These are phyloP conservation scores for Stictonetta naevosa DNA, from an alignment of 2,113 vertebrate species.

Conservation along the genomic window DNA sequence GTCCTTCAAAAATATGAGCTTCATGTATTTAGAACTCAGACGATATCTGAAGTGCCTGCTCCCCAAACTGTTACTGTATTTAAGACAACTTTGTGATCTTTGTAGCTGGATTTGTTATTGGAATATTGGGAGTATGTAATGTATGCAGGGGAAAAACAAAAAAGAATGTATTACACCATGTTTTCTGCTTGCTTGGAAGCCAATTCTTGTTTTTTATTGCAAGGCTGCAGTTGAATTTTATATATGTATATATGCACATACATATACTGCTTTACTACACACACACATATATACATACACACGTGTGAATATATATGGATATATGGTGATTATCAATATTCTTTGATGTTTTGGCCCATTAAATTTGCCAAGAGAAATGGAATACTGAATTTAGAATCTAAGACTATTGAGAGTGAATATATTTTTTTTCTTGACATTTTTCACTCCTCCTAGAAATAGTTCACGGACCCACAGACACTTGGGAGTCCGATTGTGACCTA, in stretches of 20 bases:
- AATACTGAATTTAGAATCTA: background rate
- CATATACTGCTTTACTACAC: background rate
- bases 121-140: background rate
- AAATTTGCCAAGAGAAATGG: background rate
- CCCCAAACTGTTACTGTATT: background rate
- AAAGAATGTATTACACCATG: background rate
- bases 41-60: background rate
- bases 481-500: background rate
- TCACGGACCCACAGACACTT: background rate
- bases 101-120: background rate
- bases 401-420: background rate
- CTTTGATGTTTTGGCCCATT: background rate
- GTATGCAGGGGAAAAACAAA: background rate
- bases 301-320: too few species aligned
- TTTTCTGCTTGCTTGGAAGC: background rate
- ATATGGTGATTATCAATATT: background rate
- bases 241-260: background rate
- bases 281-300: too few species aligned
- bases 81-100: background rate
- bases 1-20: background rate
- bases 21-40: background rate
- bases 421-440: background rate
- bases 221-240: background rate
- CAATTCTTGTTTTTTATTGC: background rate
- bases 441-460: background rate